Conservation (phyloP, 2,797 vertebrate genomes). For the Mustela erminea region DNA sequence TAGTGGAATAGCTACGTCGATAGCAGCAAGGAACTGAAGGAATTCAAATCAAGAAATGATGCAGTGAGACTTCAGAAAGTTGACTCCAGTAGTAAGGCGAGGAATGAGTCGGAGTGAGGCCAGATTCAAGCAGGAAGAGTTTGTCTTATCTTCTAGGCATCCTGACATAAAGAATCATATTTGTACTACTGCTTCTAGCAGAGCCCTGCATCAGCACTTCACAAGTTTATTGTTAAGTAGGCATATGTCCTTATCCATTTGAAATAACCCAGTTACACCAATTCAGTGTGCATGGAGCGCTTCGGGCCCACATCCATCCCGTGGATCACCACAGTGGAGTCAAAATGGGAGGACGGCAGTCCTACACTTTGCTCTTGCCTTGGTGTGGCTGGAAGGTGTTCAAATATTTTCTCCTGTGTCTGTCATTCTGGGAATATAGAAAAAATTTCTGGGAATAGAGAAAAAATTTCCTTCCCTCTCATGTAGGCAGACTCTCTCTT, state of each 20-base stretch:
- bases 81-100: not conserved
- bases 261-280: not conserved
- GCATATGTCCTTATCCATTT: not conserved
- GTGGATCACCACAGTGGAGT: not conserved
- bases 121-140: not conserved
- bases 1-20: not conserved
- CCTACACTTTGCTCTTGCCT: not conserved
- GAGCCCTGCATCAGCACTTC: not conserved
- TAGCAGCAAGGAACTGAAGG: not conserved
- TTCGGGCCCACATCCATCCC: not conserved
- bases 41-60: not conserved
- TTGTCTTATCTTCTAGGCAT: conserved; percentile 14
- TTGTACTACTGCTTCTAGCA: not conserved
- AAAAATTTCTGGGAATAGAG: not conserved
- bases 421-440: not conserved
- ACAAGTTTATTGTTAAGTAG: conserved; percentile 5
- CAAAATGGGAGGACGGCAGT: not conserved
- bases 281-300: not conserved
- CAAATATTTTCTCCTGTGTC: not conserved
- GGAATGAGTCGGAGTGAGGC: not conserved
- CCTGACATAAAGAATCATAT: not conserved
- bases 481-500: not conserved
- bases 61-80: not conserved
- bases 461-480: not conserved
- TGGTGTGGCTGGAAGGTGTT: not conserved